phyloP scores from a whole-genome alignment of 2,113 vertebrate genomes.

The Sterrhoptilus dennistouni region DNA sequence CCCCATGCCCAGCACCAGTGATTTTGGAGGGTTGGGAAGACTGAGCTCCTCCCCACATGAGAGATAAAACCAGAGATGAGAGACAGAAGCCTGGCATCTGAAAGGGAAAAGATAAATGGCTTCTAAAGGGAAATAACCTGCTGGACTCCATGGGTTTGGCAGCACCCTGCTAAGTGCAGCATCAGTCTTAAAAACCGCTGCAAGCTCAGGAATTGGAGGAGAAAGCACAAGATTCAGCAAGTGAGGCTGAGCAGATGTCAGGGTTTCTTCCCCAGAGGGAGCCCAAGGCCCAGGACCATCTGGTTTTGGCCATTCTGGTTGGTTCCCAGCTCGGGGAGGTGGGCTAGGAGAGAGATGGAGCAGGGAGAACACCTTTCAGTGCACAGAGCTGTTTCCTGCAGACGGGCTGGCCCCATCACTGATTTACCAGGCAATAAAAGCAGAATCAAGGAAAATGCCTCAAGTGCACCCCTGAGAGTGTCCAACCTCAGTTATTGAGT shows the following conservation, averaged over 20 bases:
- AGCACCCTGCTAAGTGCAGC: constrained; percentile 25
- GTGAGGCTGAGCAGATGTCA: accelerated
- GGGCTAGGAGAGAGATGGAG: background rate
- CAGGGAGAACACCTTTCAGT: background rate
- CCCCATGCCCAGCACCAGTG: accelerated
- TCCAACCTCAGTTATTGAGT: background rate
- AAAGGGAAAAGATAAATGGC: constrained; percentile 20
- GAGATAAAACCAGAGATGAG: background rate
- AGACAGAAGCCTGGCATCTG: background rate
- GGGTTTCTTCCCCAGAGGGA: background rate
- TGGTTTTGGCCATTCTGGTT: background rate
- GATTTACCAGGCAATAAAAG: background rate
- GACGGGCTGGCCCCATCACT: accelerated
- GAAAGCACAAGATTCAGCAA: accelerated
- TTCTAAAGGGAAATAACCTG: constrained; percentile 27
- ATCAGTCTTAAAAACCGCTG: background rate
- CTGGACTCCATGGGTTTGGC: constrained; percentile 19
- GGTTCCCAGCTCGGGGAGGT: background rate
- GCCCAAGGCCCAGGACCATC: accelerated
- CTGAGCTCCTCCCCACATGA: accelerated
- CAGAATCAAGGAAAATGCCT: background rate
- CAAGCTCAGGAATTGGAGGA: background rate
- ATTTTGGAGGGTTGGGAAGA: background rate
- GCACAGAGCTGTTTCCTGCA: background rate
- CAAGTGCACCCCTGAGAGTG: background rate